Evolutionary conservation across 2,113 vertebrate species (phyloP), one percentile per base, ranked within the genome.

Genomic region (Etheostoma cragini): DNA sequence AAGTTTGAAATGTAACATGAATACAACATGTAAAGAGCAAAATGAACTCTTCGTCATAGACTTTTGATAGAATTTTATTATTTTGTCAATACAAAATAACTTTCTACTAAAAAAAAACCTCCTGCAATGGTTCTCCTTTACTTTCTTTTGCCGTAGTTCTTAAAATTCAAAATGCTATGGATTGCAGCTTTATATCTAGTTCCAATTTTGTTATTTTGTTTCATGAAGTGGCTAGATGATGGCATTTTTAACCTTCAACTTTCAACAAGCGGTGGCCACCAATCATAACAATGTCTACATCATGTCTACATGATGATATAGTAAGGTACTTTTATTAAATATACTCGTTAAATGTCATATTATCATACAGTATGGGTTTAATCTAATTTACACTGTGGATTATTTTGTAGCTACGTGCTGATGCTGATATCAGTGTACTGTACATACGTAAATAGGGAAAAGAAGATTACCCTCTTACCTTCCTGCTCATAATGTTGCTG

Each of bases 401-500:
- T 73, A 53, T 2, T 63, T 45, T 17, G 35, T 49, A 52, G 15
- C n/a, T 33, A 0, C 62, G 24, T 62, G 26, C 46, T 61, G 12
- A 13, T 8, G 47, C 15, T 49, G 10, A 3, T 52, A 38, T 10
- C 38, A 45, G 6, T 47, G n/a, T 49, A 8, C 24, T 70, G 38
- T 3, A 58, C 7, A 56, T 1, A 73, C 26, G 26, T 30, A 30
- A 46, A 61, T 5, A 53, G 49, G 3, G 49, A 42, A 63, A 0
- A 77, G 19, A 49, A 47, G 6, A 72, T 60, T 30, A 52, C 45
- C 30, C 7, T 72, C 35, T 71, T 17, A n/a, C 30, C 57, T 35
- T 63, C 35, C 42, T 52, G 5, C 50, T 33, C 3, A 66, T 30
- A 30, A 30, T 2, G 42, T 33, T 26, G 11, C 46, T 30, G 22